Conservation (phyloP, 2,888 invertebrate species). For the Cynaeus angustus region DNA sequence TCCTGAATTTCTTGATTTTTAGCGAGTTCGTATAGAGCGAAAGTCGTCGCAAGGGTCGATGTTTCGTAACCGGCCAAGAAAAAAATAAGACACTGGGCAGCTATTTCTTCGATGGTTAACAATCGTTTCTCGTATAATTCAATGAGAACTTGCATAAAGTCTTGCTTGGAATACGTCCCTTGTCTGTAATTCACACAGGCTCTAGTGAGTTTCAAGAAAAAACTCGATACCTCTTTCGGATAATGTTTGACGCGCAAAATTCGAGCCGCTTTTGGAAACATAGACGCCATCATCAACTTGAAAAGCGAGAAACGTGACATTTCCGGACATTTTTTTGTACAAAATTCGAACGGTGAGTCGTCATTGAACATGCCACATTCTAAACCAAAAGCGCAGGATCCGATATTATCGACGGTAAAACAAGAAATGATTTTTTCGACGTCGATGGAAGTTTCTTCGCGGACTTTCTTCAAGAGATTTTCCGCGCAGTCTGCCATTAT, state of each 20-base stretch:
- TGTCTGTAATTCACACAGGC: not conserved
- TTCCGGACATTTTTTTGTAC: not conserved
- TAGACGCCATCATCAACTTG: not conserved
- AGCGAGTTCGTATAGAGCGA: not conserved
- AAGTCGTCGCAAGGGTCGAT: not conserved
- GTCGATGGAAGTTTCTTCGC: not conserved
- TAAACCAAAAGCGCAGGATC: not conserved
- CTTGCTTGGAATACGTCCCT: not conserved
- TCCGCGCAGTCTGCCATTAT: not conserved
- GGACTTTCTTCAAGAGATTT: not conserved
- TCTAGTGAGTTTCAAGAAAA: not conserved
- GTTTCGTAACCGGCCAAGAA: not conserved
- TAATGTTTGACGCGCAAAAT: not conserved
- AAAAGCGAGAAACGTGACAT: not conserved
- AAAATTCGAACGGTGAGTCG: not conserved
- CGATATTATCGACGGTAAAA: slow-evolving; percentile 1
- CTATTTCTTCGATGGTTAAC: not conserved
- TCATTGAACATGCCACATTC: not conserved
- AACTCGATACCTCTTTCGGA: not conserved
- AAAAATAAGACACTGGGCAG: not conserved
- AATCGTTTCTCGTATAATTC: not conserved
- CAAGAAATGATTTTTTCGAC: not conserved
- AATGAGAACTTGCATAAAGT: not conserved
- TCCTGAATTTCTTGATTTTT: not conserved
- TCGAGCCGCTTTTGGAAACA: not conserved